phyloP scores from a whole-genome alignment of 2,113 vertebrate species.

The Gymnocephalus cernua region DNA sequence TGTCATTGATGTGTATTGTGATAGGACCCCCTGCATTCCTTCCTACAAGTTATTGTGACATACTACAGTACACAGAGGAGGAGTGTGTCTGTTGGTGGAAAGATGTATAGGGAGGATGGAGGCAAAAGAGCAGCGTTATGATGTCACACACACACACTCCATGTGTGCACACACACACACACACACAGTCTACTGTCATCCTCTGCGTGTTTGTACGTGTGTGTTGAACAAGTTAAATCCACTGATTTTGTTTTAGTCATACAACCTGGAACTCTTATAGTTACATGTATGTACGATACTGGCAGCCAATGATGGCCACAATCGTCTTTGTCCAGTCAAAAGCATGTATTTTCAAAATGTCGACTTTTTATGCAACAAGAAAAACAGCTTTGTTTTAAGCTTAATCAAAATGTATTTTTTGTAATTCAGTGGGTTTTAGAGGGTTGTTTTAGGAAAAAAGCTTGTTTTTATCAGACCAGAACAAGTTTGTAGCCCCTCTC shows the following conservation, averaged over 20 bases:
- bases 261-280: background rate
- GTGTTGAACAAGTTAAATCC: background rate
- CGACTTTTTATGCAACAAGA: background rate
- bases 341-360: background rate
- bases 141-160: background rate
- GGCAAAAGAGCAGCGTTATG: constrained; percentile 13
- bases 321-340: background rate
- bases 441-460: too few relatives aligned
- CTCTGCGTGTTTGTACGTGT: constrained; percentile 1
- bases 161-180: background rate
- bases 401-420: too few relatives aligned
- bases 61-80: background rate
- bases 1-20: constrained; percentile 42
- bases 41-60: constrained; percentile 57
- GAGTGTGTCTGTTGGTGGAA: constrained; percentile 28
- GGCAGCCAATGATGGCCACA: background rate
- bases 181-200: background rate
- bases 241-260: background rate
- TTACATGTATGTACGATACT: background rate
- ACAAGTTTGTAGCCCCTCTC: background rate
- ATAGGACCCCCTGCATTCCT: constrained; percentile 54
- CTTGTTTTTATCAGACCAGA: background rate
- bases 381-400: background rate
- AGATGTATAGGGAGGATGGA: background rate
- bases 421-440: too few relatives aligned